Conservation (phyloP, 1,140 invertebrate species). For the Drosophila simulans region DNA sequence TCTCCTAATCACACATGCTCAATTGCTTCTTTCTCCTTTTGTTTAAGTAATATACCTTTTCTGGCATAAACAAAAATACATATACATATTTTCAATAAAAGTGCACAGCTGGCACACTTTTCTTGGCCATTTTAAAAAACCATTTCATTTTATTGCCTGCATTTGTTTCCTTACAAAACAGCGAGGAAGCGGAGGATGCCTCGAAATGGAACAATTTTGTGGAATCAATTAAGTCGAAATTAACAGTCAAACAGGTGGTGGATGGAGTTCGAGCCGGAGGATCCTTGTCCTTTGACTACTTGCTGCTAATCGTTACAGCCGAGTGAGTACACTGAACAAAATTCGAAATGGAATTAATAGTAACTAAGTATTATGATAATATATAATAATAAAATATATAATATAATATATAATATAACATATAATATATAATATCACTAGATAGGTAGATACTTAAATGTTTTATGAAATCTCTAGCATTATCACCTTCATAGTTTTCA, state of each 20-base stretch:
- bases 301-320: slow-evolving; percentile 91
- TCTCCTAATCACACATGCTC: no score
- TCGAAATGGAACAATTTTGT: slow-evolving; percentile 89
- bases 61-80: background rate
- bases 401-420: no score
- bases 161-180: slow-evolving; percentile 32
- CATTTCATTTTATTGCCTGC: slow-evolving; percentile 41
- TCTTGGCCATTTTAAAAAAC: background rate
- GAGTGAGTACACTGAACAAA: slow-evolving; percentile 87
- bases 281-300: slow-evolving; percentile 93
- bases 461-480: no score
- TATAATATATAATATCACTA: no score
- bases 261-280: slow-evolving; percentile 91
- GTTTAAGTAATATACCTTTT: no score
- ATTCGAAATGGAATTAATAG: no score
- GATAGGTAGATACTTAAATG: no score
- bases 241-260: slow-evolving; percentile 94
- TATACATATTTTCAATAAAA: background rate
- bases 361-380: no score
- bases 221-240: slow-evolving; percentile 90
- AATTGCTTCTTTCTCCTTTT: no score
- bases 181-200: slow-evolving; percentile 80
- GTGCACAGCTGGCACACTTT: slow-evolving; percentile 2
- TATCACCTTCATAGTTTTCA: no score
- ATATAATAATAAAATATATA: no score